phyloP scores from a whole-genome alignment of 2,888 invertebrate species.

The Pachydiplax longipennis region DNA sequence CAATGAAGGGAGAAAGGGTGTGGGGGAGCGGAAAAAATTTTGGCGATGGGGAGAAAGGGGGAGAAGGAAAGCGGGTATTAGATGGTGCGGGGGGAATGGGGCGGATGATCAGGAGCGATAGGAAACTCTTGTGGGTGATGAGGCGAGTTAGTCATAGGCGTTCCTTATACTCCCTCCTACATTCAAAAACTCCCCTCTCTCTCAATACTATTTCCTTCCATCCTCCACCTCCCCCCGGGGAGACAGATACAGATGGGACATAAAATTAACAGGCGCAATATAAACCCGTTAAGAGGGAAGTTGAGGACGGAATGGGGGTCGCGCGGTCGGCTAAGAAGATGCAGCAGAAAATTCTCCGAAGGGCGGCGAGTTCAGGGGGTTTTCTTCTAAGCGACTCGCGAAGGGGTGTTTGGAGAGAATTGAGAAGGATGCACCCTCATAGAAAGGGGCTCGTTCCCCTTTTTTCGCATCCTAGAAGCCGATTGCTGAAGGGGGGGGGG shows the following conservation, averaged over 20 bases:
- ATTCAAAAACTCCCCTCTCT: neutral
- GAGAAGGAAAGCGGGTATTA: neutral
- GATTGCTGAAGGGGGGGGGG: neutral
- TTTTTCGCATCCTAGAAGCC: neutral
- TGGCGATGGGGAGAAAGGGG: neutral
- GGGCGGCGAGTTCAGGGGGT: neutral
- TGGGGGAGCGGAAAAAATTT: neutral
- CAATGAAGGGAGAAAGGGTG: constrained; percentile 6
- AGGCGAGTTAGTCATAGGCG: constrained; percentile 23
- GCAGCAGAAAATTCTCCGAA: neutral
- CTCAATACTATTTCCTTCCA: neutral
- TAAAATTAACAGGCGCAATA: constrained; percentile 44
- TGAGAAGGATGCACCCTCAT: neutral
- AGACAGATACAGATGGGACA: constrained; percentile 44
- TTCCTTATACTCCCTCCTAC: neutral
- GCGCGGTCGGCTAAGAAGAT: neutral
- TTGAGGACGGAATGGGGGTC: constrained; percentile 6
- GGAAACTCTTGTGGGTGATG: constrained; percentile 20
- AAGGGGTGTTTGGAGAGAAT: neutral
- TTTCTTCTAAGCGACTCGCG: neutral
- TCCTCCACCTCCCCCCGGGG: neutral
- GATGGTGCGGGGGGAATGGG: neutral
- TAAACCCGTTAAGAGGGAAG: constrained; percentile 44
- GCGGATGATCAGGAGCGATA: constrained; percentile 10
- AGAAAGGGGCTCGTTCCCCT: neutral